Conservation (phyloP, 2,113 vertebrate genomes). For the Turdus rufiventris region DNA sequence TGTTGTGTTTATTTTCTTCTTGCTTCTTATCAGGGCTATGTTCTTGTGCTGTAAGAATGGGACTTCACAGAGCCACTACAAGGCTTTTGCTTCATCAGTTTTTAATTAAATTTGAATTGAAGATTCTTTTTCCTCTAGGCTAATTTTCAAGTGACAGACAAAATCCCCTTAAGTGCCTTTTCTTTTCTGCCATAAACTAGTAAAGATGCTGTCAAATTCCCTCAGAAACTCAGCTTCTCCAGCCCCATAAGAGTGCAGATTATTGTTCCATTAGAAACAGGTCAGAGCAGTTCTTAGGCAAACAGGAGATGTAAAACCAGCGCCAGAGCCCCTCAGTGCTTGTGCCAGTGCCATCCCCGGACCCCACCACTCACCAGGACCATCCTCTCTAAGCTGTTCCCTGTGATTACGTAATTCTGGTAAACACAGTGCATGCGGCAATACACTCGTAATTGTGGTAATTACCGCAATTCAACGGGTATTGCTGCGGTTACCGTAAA, state of each 20-base stretch:
- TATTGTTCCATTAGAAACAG: not conserved
- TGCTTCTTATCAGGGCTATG: not conserved
- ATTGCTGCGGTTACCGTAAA: no score
- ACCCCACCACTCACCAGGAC: rapidly evolving
- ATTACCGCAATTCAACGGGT: no score
- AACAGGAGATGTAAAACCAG: not conserved
- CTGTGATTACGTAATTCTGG: no score
- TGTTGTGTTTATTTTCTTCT: conserved; percentile 8
- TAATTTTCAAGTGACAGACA: conserved; percentile 62
- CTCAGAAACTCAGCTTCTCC: not conserved
- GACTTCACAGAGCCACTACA: not conserved
- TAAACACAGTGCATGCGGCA: no score
- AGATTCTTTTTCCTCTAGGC: conserved; percentile 42
- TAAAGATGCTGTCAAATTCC: conserved; percentile 26
- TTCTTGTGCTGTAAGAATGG: not conserved
- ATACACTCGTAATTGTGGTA: no score
- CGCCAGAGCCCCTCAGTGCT: not conserved
- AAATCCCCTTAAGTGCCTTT: conserved; percentile 53
- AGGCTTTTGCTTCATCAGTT: conserved; percentile 31
- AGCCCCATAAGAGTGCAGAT: not conserved
- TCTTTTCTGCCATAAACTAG: conserved; percentile 5
- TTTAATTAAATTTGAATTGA: conserved; percentile 62
- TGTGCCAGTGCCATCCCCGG: not conserved
- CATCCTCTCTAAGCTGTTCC: not conserved
- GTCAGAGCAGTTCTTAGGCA: not conserved